phyloP scores from a whole-genome alignment of 2,113 vertebrate species.

The Oxyruncus cristatus region DNA sequence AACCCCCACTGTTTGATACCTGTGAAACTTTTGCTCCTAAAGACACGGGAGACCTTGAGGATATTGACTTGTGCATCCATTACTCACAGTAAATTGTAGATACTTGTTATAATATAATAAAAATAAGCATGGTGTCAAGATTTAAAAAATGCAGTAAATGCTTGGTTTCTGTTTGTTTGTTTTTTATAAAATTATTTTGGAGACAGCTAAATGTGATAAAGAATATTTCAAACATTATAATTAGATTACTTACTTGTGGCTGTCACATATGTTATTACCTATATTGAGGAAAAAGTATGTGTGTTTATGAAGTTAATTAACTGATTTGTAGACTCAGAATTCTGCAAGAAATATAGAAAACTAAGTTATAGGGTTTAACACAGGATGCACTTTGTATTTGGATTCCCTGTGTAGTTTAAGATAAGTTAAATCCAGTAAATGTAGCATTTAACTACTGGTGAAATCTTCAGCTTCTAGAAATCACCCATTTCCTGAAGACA shows the following conservation, averaged over 20 bases:
- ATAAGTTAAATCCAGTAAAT: background rate
- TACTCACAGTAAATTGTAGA: background rate
- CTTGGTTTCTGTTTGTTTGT: background rate
- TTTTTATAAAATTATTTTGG: background rate
- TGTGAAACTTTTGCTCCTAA: background rate
- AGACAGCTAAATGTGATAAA: background rate
- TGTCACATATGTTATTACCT: background rate
- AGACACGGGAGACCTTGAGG: background rate
- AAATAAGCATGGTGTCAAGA: background rate
- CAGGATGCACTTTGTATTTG: background rate
- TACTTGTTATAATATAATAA: background rate
- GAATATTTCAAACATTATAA: background rate
- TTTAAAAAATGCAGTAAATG: background rate
- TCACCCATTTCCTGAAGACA: background rate
- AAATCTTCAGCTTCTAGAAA: background rate
- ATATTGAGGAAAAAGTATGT: background rate
- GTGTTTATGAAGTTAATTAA: background rate
- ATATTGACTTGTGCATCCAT: background rate
- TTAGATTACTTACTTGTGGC: background rate
- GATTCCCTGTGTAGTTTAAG: background rate
- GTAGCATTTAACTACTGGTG: background rate
- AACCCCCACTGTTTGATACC: background rate
- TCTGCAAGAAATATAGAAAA: background rate
- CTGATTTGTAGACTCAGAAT: background rate
- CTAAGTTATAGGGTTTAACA: background rate